Conservation (phyloP, 2,113 vertebrate genomes). For the Melospiza georgiana region DNA sequence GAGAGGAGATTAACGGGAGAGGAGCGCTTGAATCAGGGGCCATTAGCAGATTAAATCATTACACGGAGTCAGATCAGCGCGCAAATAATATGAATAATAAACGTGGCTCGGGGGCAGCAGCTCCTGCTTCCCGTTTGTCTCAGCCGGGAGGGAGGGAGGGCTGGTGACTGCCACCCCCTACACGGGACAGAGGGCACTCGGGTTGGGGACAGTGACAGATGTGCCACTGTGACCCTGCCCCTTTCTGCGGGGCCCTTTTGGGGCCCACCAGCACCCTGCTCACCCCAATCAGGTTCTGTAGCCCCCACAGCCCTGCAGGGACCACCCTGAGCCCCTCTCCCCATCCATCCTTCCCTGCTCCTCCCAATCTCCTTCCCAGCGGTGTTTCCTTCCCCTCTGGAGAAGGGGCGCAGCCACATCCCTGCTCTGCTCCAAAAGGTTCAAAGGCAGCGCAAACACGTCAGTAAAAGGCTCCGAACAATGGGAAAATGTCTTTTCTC, state of each 20-base stretch:
- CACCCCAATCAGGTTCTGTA: neutral
- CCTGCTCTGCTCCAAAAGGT: neutral
- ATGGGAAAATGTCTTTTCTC: neutral
- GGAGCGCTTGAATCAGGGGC: slow-evolving; percentile 36
- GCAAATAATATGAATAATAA: slow-evolving; percentile 49
- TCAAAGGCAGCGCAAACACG: accelerated
- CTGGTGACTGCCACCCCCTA: neutral
- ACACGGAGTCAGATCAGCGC: slow-evolving; percentile 18
- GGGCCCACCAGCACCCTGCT: neutral
- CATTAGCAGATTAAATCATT: slow-evolving; percentile 64
- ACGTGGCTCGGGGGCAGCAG: neutral
- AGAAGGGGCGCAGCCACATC: neutral
- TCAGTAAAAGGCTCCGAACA: neutral
- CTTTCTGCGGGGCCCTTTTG: neutral
- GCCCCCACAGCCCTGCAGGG: neutral
- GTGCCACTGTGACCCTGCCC: neutral
- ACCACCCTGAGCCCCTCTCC: neutral
- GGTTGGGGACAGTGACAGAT: accelerated
- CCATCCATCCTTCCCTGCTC: neutral
- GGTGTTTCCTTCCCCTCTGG: neutral
- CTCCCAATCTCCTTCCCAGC: neutral
- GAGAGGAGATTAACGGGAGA: neutral
- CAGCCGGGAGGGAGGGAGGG: neutral
- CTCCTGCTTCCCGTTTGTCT: neutral
- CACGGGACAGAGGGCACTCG: neutral